phyloP scores from a whole-genome alignment of 2,888 invertebrate genomes.

The Xestia c-nigrum region DNA sequence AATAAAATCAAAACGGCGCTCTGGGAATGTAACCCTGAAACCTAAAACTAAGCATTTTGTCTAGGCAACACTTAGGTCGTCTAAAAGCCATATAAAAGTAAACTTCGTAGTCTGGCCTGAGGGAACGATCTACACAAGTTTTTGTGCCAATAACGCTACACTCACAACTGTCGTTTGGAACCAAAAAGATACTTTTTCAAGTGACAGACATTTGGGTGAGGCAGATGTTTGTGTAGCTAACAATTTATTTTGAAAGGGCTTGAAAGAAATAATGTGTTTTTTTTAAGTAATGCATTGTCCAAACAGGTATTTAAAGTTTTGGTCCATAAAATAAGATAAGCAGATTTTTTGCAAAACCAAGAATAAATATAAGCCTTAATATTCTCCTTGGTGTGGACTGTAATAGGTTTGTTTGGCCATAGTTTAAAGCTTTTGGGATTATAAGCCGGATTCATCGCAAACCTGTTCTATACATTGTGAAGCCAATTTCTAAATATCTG shows the following conservation, averaged over 20 bases:
- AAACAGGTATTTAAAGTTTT: background rate
- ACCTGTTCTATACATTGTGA: background rate
- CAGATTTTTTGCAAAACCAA: background rate
- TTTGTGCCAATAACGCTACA: constrained; percentile 24
- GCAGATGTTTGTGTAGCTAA: constrained; percentile 2
- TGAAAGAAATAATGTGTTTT: too few species aligned
- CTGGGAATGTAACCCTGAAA: background rate
- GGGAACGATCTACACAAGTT: constrained; percentile 19
- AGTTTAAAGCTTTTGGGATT: background rate
- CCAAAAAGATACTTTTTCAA: constrained; percentile 16
- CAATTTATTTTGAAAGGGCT: background rate
- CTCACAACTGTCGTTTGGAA: constrained; percentile 13
- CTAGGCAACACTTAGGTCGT: constrained; percentile 4
- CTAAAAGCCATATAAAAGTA: constrained; percentile 25
- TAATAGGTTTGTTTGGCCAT: background rate
- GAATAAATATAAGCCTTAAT: background rate
- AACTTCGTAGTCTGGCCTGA: background rate
- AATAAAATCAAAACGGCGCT: constrained; percentile 17
- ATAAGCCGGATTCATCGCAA: background rate
- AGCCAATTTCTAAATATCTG: background rate
- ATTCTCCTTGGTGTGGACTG: background rate
- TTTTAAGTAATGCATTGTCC: background rate
- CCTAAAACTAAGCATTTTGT: background rate
- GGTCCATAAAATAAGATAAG: background rate
- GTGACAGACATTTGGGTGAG: background rate